Conservation (phyloP, 53 echinoderm and acorn worm species). For the Glandiceps talaboti region DNA sequence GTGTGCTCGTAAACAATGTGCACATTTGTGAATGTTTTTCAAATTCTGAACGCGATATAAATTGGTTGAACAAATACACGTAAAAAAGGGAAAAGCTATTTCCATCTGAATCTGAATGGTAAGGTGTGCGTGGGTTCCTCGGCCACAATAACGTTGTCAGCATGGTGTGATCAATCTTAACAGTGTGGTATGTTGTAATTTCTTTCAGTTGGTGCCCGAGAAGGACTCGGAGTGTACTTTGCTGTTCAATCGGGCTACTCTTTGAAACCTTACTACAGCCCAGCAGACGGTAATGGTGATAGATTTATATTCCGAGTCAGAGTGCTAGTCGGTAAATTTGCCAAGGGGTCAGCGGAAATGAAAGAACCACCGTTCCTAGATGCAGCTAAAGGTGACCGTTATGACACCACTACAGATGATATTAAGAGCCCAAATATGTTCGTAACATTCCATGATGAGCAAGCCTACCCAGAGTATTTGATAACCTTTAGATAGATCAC, state of each 20-base stretch:
- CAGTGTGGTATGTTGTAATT: too few species aligned
- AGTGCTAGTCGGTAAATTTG: neutral
- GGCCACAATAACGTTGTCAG: too few species aligned
- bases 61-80: too few species aligned
- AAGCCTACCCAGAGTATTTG: neutral
- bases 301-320: neutral
- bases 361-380: neutral
- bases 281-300: neutral
- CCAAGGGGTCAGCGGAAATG: neutral
- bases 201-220: neutral
- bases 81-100: too few species aligned
- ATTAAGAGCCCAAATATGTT: neutral
- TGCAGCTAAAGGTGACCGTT: neutral
- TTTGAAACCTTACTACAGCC: neutral
- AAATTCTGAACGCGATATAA: too few species aligned
- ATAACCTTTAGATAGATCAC: neutral
- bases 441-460: neutral
- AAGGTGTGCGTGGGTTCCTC: too few species aligned
- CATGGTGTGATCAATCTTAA: too few species aligned
- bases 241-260: neutral
- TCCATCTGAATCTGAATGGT: too few species aligned
- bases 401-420: neutral
- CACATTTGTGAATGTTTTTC: too few species aligned
- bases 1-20: too few species aligned
- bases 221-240: neutral